Base-by-base conservation (phyloP, 2,888 invertebrate species). In the Euzophera pinguis region DNA sequence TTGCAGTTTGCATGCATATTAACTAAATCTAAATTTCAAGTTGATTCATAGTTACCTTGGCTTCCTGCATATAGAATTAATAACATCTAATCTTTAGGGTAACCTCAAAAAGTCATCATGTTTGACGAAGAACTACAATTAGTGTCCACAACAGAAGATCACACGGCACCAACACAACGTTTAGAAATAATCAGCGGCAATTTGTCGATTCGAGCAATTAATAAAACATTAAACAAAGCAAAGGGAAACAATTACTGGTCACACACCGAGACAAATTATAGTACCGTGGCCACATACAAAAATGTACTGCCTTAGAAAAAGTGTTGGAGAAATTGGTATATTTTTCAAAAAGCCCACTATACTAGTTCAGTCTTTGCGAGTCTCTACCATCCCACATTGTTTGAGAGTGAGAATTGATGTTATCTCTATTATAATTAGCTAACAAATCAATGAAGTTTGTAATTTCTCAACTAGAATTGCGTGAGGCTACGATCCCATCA, bases 181-280 rank as follows among this genome's bases (percentile, higher is more conserved):
- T 12, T 43, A 29, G 3, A 43, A 43, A 29, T 43, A 43, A 29
- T 43, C 45, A 10, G 8, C n/a, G 10, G 34, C 10, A 34, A 45
- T 45, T 45, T 34, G 16, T 16, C 2, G 32, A 45, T 32, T 29
- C 2, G 22, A 45, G 32, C 13, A 45, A 45, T 45, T 45, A 45
- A 32, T 10, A 45, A 22, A 22, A 22, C 22, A 22, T 22, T n/a
- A 29, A 3, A 27, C 9, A 22, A 12, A 42, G 12, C 42, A 29
- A 43, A 45, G 5, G 32, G 32, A 16, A 16, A 32, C 32, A 53
- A 59, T 60, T 61, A 62, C 67, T 65, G 70, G 67, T 75, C 74
- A 69, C 70, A 70, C 67, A 72, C 71, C 72, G 72, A 70, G 16
- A 45, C 45, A 32, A 34, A 43, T 43, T 17, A 41, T 41, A 22